These are phyloP conservation scores for Criorhina ranunculi DNA, from an alignment of 2,888 invertebrate species.

Conservation along the genomic window DNA sequence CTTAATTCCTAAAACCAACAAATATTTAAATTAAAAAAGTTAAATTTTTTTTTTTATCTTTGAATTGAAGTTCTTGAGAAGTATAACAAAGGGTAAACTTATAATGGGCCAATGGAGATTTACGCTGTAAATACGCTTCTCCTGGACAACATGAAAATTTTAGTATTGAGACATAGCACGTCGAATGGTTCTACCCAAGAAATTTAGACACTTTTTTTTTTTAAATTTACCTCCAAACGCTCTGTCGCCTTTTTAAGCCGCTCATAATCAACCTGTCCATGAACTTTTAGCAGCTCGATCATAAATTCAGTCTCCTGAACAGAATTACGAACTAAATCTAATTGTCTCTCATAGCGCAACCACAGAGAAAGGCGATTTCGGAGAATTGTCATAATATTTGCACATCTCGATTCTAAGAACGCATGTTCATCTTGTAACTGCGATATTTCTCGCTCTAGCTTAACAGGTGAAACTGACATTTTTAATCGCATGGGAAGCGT, in stretches of 20 bases:
- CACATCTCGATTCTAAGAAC: conserved; percentile 89
- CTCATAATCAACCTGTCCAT: conserved; percentile 93
- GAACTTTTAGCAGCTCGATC: conserved; percentile 93
- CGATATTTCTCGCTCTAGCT: conserved; percentile 91
- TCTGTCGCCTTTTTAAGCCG: conserved; percentile 93
- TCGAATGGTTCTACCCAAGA: neutral
- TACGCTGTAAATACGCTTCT: no score
- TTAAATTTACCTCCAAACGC: conserved; percentile 90
- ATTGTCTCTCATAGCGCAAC: conserved; percentile 91
- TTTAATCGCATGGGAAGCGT: conserved; percentile 91
- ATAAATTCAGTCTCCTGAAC: conserved; percentile 94
- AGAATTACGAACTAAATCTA: conserved; percentile 92
- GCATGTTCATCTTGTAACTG: conserved; percentile 90
- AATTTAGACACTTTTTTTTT: conserved; percentile 4
- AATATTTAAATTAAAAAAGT: no score
- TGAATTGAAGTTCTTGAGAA: no score
- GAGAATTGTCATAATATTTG: conserved; percentile 88
- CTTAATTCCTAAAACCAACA: no score
- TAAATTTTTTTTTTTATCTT: no score
- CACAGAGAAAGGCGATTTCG: conserved; percentile 89
- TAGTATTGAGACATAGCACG: no score
- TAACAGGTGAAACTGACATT: conserved; percentile 91
- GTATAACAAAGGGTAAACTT: no score
- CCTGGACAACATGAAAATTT: no score
- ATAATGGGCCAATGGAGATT: no score